Evolutionary conservation across 2,888 invertebrate genomes (phyloP).

Genomic region (Ctenicera cuprea): DNA sequence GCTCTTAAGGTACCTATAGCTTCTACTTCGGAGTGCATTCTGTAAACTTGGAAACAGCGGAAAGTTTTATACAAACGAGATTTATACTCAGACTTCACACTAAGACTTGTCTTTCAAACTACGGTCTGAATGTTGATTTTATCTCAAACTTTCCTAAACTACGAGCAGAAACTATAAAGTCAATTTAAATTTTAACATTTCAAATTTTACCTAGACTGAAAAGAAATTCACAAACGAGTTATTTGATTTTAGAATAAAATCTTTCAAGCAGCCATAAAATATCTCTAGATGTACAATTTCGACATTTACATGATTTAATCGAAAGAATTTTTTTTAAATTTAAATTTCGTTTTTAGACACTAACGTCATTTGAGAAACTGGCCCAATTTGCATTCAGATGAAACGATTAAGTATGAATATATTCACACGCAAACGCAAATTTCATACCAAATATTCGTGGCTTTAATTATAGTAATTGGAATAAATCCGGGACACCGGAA

Average conservation of each 20-base stretch:
- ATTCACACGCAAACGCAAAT: not conserved
- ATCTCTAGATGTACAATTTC: no score
- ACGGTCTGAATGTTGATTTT: slow-evolving; percentile 10
- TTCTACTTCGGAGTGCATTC: slow-evolving; percentile 12
- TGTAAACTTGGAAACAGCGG: slow-evolving; percentile 7
- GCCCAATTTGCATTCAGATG: slow-evolving; percentile 4
- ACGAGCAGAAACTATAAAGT: slow-evolving; percentile 16
- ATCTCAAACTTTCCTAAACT: slow-evolving; percentile 2
- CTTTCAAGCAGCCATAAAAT: no score
- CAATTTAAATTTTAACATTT: slow-evolving; percentile 26
- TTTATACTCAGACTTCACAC: slow-evolving; percentile 21
- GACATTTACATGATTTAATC: no score
- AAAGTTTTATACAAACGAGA: slow-evolving; percentile 26
- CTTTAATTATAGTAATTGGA: slow-evolving; percentile 22
- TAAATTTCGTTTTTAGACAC: no score
- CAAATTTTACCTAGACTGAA: not conserved
- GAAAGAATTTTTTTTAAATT: no score
- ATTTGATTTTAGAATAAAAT: no score
- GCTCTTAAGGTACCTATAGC: slow-evolving; percentile 20
- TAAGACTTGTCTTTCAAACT: slow-evolving; percentile 19
- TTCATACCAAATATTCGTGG: slow-evolving; percentile 15
- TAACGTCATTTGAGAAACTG: not conserved
- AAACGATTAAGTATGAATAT: not conserved
- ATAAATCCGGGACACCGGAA: slow-evolving; percentile 22
- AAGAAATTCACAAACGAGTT: not conserved